Evolutionary conservation across 2,113 vertebrate species (phyloP).

Genomic region (Scytalopus superciliaris): DNA sequence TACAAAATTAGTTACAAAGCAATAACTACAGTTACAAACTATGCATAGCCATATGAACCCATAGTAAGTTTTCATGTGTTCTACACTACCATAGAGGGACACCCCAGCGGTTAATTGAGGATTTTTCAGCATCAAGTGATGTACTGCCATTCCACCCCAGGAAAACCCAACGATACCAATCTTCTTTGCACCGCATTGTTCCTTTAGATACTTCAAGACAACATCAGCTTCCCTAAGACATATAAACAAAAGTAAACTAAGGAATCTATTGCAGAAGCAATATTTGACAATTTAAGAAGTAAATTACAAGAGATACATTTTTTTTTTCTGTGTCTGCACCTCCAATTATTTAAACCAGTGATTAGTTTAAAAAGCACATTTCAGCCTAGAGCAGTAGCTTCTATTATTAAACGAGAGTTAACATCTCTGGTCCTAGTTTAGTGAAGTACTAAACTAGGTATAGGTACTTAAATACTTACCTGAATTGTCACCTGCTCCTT

Average conservation of each 20-base stretch:
- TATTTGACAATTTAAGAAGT: background rate
- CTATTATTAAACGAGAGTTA: background rate
- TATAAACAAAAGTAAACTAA: slow-evolving; percentile 35
- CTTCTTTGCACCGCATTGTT: slow-evolving; percentile 75
- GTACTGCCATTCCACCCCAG: slow-evolving; percentile 89
- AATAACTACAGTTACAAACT: background rate
- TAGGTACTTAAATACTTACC: slow-evolving; percentile 27
- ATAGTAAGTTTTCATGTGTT: slow-evolving; percentile 7
- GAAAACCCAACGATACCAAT: slow-evolving; percentile 90
- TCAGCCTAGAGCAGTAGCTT: background rate
- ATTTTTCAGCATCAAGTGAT: slow-evolving; percentile 84
- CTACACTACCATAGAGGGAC: slow-evolving; percentile 85
- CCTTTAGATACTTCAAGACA: slow-evolving; percentile 83
- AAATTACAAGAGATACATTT: background rate
- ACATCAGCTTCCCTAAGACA: slow-evolving; percentile 82
- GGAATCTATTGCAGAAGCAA: background rate
- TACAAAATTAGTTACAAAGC: background rate
- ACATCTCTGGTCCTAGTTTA: background rate
- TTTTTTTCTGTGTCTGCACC: background rate
- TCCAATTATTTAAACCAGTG: background rate
- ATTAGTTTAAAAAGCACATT: background rate
- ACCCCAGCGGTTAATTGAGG: slow-evolving; percentile 85
- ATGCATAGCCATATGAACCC: background rate
- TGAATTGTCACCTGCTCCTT: slow-evolving; percentile 23
- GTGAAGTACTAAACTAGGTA: background rate